phyloP scores from a whole-genome alignment of 2,797 vertebrate species.

The Molossus molossus region DNA sequence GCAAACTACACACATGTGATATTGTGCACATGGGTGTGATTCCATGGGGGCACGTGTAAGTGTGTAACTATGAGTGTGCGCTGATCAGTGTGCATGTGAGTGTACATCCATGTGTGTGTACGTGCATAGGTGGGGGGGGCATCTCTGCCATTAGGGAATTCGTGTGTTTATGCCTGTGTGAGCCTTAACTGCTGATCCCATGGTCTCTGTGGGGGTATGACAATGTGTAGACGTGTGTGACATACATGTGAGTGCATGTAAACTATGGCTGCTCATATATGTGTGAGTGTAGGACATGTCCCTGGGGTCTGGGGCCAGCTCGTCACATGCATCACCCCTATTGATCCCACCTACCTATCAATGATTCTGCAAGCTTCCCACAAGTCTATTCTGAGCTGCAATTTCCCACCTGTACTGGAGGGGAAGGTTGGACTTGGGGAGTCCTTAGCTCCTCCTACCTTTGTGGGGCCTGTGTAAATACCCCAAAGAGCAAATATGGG shows the following conservation, averaged over 20 bases:
- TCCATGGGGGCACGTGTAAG: background rate
- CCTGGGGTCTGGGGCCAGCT: background rate
- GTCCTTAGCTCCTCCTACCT: background rate
- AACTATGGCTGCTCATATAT: too few relatives aligned
- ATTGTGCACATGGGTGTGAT: too few relatives aligned
- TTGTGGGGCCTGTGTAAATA: background rate
- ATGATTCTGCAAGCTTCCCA: background rate
- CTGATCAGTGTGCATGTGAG: background rate
- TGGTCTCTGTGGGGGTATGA: background rate
- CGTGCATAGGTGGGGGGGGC: too few relatives aligned
- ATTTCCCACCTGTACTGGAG: background rate
- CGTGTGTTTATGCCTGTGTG: background rate
- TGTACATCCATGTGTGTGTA: background rate
- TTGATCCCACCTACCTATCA: background rate
- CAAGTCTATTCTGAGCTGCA: background rate
- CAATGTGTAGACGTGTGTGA: background rate
- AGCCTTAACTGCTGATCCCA: background rate
- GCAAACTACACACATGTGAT: background rate
- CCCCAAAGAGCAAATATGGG: background rate
- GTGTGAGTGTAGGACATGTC: background rate
- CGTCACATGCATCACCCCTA: rapidly evolving
- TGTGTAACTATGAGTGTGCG: background rate
- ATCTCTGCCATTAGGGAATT: background rate
- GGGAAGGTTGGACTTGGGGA: background rate
- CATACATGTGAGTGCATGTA: rapidly evolving